Conservation (phyloP, 2,797 vertebrate species). For the Cyprinodon diabolis region DNA sequence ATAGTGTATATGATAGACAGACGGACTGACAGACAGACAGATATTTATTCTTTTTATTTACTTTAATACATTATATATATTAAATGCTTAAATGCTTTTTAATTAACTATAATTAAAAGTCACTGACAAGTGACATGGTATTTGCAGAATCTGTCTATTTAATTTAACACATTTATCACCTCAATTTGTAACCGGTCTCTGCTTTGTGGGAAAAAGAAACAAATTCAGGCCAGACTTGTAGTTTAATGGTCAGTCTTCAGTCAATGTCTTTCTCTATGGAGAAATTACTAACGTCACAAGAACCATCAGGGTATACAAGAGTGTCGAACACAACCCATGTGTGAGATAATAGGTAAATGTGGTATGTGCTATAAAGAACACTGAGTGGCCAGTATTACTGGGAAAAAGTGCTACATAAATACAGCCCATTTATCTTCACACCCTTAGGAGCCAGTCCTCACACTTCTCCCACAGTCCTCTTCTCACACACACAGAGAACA, state of each 20-base stretch:
- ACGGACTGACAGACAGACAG: too few species aligned
- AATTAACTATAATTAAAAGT: background rate
- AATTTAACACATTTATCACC: background rate
- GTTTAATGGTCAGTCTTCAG: background rate
- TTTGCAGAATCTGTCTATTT: background rate
- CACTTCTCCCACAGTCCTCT: slow-evolving; percentile 62
- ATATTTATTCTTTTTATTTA: too few species aligned
- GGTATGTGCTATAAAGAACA: background rate
- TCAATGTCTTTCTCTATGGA: background rate
- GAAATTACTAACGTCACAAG: background rate
- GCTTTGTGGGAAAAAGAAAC: background rate
- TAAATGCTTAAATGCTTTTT: background rate
- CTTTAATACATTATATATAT: too few species aligned
- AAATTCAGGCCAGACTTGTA: background rate
- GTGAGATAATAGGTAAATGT: background rate
- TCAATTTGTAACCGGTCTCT: background rate
- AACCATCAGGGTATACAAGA: background rate
- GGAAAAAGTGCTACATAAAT: slow-evolving; percentile 15
- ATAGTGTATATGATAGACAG: too few species aligned
- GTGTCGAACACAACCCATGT: background rate
- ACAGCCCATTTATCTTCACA: slow-evolving; percentile 43
- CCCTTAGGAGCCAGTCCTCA: slow-evolving; percentile 52
- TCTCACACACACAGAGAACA: slow-evolving; percentile 39
- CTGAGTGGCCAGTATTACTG: background rate
- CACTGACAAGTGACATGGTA: background rate